These are phyloP conservation scores for Rhagophthalmus giganteus DNA, from an alignment of 2,888 invertebrate genomes.

Conservation along the genomic window DNA sequence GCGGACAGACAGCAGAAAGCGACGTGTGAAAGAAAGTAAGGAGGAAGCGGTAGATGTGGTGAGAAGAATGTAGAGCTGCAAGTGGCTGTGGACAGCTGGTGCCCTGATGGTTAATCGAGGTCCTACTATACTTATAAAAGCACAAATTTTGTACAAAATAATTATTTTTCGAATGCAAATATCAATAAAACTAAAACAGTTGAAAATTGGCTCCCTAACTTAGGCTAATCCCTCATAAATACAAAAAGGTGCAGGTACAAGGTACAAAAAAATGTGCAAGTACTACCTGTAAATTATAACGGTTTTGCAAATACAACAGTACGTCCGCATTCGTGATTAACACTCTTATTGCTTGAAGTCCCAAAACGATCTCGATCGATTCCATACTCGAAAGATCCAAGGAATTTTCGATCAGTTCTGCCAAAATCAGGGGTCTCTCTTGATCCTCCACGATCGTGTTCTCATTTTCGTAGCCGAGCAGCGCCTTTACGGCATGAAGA, in stretches of 20 bases:
- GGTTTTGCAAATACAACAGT: slow-evolving; percentile 33
- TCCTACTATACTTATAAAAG: no score
- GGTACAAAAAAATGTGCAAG: neutral
- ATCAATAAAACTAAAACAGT: no score
- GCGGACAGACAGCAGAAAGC: no score
- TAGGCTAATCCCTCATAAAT: no score
- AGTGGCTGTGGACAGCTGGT: no score
- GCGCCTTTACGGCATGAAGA: slow-evolving; percentile 14
- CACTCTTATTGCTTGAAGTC: slow-evolving; percentile 33
- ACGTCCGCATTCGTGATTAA: slow-evolving; percentile 36
- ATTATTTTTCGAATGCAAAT: no score
- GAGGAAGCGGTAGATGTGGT: no score
- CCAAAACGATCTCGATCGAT: slow-evolving; percentile 26
- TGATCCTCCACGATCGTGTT: slow-evolving; percentile 17
- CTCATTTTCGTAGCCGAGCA: slow-evolving; percentile 26
- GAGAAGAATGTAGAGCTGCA: no score
- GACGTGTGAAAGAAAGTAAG: no score
- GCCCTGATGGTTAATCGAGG: no score
- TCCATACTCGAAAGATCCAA: slow-evolving; percentile 20
- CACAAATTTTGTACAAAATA: no score
- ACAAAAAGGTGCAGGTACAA: neutral
- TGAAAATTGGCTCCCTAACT: no score
- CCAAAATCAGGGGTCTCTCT: slow-evolving; percentile 24
- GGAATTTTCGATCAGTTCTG: slow-evolving; percentile 35
- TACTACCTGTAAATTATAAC: slow-evolving; percentile 33